Conservation (phyloP, 2,113 vertebrate genomes). For the Thamnaconus septentrionalis region DNA sequence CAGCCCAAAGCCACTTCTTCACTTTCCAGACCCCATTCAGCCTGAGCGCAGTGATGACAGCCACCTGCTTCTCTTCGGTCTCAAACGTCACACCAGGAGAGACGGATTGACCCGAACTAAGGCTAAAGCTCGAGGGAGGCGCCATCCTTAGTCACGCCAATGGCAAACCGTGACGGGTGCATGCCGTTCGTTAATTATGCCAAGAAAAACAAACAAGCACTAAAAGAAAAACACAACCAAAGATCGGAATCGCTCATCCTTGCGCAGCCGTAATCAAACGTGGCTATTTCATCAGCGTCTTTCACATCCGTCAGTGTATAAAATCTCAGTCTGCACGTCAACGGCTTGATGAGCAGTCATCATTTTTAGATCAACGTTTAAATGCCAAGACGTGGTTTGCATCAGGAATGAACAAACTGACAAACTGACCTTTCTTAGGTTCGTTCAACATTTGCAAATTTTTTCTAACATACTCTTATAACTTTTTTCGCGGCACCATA, state of each 20-base stretch:
- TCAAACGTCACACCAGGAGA: conserved; percentile 33
- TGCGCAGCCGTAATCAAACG: conserved; percentile 46
- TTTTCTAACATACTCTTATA: no score
- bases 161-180: conserved; percentile 14
- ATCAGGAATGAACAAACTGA: no score
- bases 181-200: conserved; percentile 42
- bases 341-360: conserved; percentile 44
- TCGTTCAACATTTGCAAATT: no score
- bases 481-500: no score
- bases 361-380: conserved; percentile 26
- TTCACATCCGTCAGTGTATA: conserved; percentile 24
- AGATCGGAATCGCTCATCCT: conserved; percentile 53
- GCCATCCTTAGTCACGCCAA: not conserved
- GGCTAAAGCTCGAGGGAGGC: conserved; percentile 26
- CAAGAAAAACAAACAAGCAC: no score
- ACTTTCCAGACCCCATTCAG: conserved; percentile 35
- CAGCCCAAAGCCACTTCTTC: conserved; percentile 42
- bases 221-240: not conserved
- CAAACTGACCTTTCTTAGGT: no score
- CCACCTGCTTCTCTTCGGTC: conserved; percentile 60
- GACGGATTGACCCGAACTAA: conserved; percentile 24
- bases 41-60: conserved; percentile 32
- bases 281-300: conserved; percentile 31
- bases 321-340: conserved; percentile 36
- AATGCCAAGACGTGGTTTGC: not conserved